Percentiles rank a stretch among this genome's conserved stretches.
Evolutionary conservation across 2,113 vertebrate genomes (phyloP).

Genomic region (Ginglymostoma cirratum): DNA sequence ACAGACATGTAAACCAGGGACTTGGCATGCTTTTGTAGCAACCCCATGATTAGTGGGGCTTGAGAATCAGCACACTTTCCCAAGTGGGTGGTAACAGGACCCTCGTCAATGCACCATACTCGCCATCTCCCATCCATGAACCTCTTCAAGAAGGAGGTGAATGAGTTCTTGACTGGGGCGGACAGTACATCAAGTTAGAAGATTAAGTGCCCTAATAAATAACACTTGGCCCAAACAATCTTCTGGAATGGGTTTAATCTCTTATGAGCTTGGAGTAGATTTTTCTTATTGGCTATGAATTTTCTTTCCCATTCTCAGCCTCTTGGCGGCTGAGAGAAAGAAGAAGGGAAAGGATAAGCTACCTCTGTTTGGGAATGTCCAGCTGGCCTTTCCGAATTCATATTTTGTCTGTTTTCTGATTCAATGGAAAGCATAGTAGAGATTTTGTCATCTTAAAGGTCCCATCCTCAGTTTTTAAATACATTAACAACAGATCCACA

Average conservation of each 20-base stretch:
- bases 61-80: too few species aligned
- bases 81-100: too few species aligned
- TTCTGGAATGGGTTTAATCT: background rate
- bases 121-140: background rate
- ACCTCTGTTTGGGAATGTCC: too few species aligned
- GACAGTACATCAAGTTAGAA: background rate
- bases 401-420: background rate
- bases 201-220: background rate
- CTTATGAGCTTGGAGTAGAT: background rate
- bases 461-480: background rate
- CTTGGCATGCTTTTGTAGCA: too few species aligned
- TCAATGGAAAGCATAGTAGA: background rate
- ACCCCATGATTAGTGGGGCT: too few species aligned
- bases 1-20: too few species aligned
- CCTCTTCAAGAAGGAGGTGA: background rate
- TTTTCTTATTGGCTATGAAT: background rate
- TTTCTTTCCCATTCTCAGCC: background rate
- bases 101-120: background rate
- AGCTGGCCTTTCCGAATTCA: background rate
- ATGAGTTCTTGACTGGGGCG: background rate
- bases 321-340: too few species aligned
- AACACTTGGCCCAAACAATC: background rate
- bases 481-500: background rate
- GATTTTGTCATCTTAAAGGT: background rate
- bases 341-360: too few species aligned